phyloP scores from a whole-genome alignment of 2,113 vertebrate genomes.

The Trematocara macrostoma region DNA sequence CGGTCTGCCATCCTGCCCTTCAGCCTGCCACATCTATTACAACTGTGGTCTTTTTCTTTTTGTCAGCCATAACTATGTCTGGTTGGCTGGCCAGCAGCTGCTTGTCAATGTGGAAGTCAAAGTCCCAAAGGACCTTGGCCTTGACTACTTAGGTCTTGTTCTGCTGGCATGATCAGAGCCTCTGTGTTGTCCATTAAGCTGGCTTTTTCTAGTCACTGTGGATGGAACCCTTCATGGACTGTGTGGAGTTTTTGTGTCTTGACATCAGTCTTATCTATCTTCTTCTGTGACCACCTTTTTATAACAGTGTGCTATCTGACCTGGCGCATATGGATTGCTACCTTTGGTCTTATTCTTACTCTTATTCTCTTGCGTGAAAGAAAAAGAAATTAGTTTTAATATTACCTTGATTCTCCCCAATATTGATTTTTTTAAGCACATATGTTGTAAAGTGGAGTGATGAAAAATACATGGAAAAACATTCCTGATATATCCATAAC shows the following conservation, averaged over 20 bases:
- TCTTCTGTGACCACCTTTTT: not conserved
- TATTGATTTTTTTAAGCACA: not conserved
- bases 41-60: not conserved
- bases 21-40: not conserved
- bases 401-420: not conserved
- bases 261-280: not conserved
- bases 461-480: not conserved
- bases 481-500: not conserved
- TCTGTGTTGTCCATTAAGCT: not conserved
- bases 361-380: not conserved
- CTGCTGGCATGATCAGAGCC: not conserved
- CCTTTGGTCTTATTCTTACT: not conserved
- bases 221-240: not conserved
- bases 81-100: not conserved
- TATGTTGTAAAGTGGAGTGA: not conserved
- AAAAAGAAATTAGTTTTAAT: not conserved
- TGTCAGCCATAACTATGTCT: not conserved
- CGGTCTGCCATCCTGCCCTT: not conserved
- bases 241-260: not conserved
- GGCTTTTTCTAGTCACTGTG: not conserved
- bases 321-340: not conserved
- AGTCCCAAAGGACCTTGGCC: not conserved
- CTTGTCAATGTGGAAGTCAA: not conserved
- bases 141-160: not conserved
- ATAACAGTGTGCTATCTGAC: not conserved